Evolutionary conservation across 2,113 vertebrate species (phyloP).

Genomic region (Ahaetulla prasina): DNA sequence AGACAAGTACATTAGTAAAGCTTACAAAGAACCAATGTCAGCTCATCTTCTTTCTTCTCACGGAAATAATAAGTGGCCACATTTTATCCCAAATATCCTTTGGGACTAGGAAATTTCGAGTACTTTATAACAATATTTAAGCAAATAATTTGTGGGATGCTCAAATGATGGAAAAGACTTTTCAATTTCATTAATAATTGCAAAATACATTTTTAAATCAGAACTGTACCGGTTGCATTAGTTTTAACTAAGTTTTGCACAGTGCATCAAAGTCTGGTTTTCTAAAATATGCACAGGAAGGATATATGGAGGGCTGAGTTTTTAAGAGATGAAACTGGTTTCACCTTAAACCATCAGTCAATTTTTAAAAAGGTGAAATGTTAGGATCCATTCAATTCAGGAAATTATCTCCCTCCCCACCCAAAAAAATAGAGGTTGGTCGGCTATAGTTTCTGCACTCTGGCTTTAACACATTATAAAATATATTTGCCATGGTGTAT

Average conservation of each 20-base stretch:
- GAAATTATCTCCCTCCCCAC: neutral
- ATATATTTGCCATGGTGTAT: conserved; percentile 16
- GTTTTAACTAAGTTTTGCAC: neutral
- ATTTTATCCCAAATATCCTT: conserved; percentile 39
- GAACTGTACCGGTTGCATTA: neutral
- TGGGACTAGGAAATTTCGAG: conserved; percentile 30
- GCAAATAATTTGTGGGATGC: conserved; percentile 26
- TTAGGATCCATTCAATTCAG: neutral
- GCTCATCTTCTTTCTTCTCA: conserved; percentile 6
- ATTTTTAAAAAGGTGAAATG: neutral
- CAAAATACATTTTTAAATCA: conserved; percentile 2
- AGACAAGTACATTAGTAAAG: conserved; percentile 22
- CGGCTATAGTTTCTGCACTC: neutral
- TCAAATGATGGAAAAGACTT: conserved; percentile 3
- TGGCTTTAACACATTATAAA: conserved; percentile 22
- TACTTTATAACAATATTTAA: conserved; percentile 32
- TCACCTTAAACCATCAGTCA: neutral
- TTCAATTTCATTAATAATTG: conserved; percentile 46
- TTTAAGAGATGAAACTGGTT: neutral
- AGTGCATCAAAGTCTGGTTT: neutral
- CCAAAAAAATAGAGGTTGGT: neutral
- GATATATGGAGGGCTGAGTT: neutral
- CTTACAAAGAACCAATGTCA: conserved; percentile 8
- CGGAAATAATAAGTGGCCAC: conserved; percentile 15
- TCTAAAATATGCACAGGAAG: neutral